Evolutionary conservation across 2,888 invertebrate genomes (phyloP), one percentile per base, ranked within the genome.

Genomic region (Oligia fasciuncula): DNA sequence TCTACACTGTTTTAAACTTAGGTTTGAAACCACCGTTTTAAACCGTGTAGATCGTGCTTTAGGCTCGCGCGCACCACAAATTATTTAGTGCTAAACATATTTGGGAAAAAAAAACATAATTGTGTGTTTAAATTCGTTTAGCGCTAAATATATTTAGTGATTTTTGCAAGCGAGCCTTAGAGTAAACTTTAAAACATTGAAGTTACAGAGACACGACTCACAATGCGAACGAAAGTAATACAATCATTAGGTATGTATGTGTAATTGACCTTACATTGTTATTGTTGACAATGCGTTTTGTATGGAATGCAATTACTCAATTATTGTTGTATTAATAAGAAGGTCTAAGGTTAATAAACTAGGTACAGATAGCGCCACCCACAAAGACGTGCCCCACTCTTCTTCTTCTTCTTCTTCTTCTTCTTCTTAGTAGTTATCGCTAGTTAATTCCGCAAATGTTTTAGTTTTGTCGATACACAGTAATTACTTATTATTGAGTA

Each of bases 241-340:
- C 73, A 73, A 51, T 73, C 68, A n/a, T 68, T 73, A 68, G 68
- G 51, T 73, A 73, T 40, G 71, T 35, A 51, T 73, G 65, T 76
- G 51, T 35, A 65, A 62, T n/a, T 70, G 71, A 17, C 67, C 51
- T 78, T 66, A 77, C 49, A 62, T 35, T 70, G 51, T 69, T 77
- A 67, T 60, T 78, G 62, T 82, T 76, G 85, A 88, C 80, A 2
- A 1, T 1, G 67, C 54, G 43, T 60, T 73, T 83, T 79, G 8
- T 71, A 43, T 54, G 73, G 76, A 84, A 85, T 84, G 81, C 77
- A 60, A 84, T 86, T 76, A 79, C 74, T 77, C 77, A 73, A 79
- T 79, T 43, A 65, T 70, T 65, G 35, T 70, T 62, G 69, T 43
- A 8, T 46, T 62, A 63, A 11, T 46, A 51, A 13, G 19, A 46